Percentiles rank a stretch among this genome's conserved stretches.
phyloP scores from a whole-genome alignment of 2,888 invertebrate species.

The Parascotia fuliginaria region DNA sequence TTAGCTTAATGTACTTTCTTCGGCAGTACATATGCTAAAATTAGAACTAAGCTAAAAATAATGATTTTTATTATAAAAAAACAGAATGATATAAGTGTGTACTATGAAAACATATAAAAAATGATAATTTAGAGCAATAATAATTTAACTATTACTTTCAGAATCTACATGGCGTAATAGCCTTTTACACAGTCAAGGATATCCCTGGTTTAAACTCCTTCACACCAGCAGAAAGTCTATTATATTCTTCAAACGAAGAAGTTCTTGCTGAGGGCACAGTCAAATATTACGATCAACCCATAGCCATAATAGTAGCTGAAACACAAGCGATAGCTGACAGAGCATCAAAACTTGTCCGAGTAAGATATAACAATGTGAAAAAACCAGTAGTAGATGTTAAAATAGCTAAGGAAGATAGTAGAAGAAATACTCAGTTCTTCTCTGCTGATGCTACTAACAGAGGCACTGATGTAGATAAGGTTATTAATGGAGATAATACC shows the following conservation, averaged over 20 bases:
- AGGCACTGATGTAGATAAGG: constrained; percentile 66
- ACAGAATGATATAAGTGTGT: no score
- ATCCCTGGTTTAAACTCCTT: constrained; percentile 88
- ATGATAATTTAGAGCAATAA: no score
- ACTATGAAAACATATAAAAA: no score
- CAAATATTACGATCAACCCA: constrained; percentile 60
- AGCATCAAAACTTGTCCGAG: constrained; percentile 84
- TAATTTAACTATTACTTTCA: neutral
- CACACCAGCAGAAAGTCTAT: constrained; percentile 51
- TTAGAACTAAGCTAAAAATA: no score
- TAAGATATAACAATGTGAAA: constrained; percentile 76
- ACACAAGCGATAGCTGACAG: constrained; percentile 79
- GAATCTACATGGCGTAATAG: constrained; percentile 84
- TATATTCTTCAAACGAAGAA: constrained; percentile 65
- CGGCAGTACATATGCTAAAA: no score
- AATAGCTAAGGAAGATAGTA: constrained; percentile 47
- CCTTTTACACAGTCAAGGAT: constrained; percentile 87
- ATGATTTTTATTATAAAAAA: no score
- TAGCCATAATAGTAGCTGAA: constrained; percentile 84
- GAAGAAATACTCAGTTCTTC: constrained; percentile 36
- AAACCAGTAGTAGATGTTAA: constrained; percentile 57
- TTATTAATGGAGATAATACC: constrained; percentile 79
- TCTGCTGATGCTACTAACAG: constrained; percentile 48
- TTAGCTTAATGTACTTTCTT: no score
- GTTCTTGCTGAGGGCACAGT: constrained; percentile 62